Evolutionary conservation across 2,888 invertebrate species (phyloP), one percentile per base, ranked within the genome.

Genomic region (Drosophila monieri): DNA sequence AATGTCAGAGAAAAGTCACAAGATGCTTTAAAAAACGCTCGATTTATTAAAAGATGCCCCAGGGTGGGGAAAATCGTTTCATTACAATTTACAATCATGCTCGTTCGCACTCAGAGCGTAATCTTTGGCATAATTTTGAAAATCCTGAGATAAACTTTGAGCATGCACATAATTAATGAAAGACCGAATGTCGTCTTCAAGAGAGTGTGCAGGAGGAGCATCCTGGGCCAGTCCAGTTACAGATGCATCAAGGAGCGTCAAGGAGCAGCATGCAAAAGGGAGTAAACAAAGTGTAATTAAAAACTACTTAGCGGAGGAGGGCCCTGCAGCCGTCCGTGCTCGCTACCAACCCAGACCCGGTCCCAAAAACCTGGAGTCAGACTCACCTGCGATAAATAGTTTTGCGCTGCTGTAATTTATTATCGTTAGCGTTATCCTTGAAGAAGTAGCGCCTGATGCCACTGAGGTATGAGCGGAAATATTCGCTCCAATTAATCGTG

Each of bases 391-490:
- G 87, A 88, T 91, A 91, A 88, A 89, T 84, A 76, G 80, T 88
- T 83, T 85, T 89, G 51, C 90, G 85, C 73, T 90, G 81, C 69
- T 88, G 80, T 81, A 90, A 86, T 88, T 90, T 88, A 64, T 80
- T 80, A 78, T 89, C 85, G 74, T 80, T 84, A 79, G 95, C 95
- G 52, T 78, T 89, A 83, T 96, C 96, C 88, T 95, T 95, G 75
- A 95, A 92, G 77, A 95, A 91, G 90, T 94, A 95, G 67, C 93
- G 91, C 77, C 95, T 93, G 58, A 95, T 93, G 41, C 96, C 96
- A 79, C 93, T 93, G 48, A 95, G 92, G 89, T 95, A 95, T 59
- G 92, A 93, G 71, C 92, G 92, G 84, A 95, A 93, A 89, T 95
- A 96, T 52, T 92, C 90, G 47, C 92, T 90, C 96, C 96, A 96